phyloP scores from a whole-genome alignment of 1,140 invertebrate species.

The Heterodera carotae region DNA sequence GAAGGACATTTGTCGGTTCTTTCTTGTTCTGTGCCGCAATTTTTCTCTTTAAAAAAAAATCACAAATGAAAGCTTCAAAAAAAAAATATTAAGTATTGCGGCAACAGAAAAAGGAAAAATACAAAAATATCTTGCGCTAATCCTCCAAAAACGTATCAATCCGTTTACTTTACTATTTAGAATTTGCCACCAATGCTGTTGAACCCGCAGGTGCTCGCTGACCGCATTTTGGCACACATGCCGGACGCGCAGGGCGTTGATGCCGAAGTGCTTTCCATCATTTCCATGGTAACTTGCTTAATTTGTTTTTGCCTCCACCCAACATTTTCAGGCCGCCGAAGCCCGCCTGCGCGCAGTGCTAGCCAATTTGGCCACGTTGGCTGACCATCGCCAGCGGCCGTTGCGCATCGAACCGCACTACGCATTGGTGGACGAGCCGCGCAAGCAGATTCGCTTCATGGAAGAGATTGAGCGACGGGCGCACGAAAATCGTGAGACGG shows the following conservation, averaged over 20 bases:
- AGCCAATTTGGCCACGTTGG: slow-evolving; percentile 32
- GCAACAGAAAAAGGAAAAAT: not conserved
- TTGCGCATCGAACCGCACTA: slow-evolving; percentile 48
- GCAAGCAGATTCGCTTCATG: slow-evolving; percentile 50
- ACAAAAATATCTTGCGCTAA: not conserved
- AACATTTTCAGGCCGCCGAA: slow-evolving; percentile 35
- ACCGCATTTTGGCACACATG: slow-evolving; percentile 38
- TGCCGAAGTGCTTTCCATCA: slow-evolving; percentile 44
- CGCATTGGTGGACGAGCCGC: slow-evolving; percentile 45
- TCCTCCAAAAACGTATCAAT: not conserved
- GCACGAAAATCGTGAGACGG: slow-evolving; percentile 33
- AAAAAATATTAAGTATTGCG: slow-evolving; percentile 6
- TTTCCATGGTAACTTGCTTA: slow-evolving; percentile 33
- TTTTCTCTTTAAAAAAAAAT: not conserved
- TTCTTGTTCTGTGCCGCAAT: no score
- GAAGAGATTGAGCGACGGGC: slow-evolving; percentile 43
- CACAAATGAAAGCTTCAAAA: slow-evolving; percentile 12
- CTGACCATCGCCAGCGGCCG: slow-evolving; percentile 50
- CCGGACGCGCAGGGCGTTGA: slow-evolving; percentile 45
- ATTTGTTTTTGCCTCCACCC: not conserved
- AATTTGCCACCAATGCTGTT: slow-evolving; percentile 44
- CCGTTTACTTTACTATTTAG: not conserved
- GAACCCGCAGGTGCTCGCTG: slow-evolving; percentile 36
- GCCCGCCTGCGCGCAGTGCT: slow-evolving; percentile 27
- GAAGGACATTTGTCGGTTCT: not conserved